Percentiles rank a stretch among this genome's conserved stretches.
phyloP scores from a whole-genome alignment of 2,797 vertebrate genomes.

The Sarcoramphus papa region DNA sequence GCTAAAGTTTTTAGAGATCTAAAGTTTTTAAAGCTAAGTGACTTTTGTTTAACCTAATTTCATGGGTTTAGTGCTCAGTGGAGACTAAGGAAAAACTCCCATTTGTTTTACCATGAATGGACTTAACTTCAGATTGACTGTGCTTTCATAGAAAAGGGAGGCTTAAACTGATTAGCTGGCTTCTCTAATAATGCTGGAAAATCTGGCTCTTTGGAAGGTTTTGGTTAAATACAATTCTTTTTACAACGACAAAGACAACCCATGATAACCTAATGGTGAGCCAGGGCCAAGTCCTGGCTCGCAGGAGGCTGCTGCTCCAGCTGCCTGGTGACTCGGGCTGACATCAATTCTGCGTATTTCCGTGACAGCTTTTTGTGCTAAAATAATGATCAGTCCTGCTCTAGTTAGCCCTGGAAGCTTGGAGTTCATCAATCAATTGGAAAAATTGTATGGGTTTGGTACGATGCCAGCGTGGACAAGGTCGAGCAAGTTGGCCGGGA shows the following conservation, averaged over 20 bases:
- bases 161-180: not conserved
- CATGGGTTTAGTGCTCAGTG: not conserved
- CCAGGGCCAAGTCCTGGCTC: fast-evolving
- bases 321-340: too few species aligned
- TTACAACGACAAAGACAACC: not conserved
- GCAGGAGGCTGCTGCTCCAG: too few species aligned
- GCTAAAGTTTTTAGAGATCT: not conserved
- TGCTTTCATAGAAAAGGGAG: not conserved
- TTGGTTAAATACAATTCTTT: not conserved
- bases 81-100: not conserved
- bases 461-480: too few species aligned
- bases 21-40: not conserved
- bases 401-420: not conserved
- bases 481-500: fast-evolving
- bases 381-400: not conserved
- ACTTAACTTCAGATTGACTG: not conserved
- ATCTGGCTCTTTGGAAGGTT: not conserved
- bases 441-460: not conserved
- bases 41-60: not conserved
- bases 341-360: not conserved
- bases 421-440: not conserved
- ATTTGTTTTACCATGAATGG: not conserved
- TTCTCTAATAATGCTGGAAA: not conserved
- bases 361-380: not conserved
- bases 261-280: not conserved